Base-by-base conservation (phyloP, 2,888 invertebrate genomes). In the Calameuta filiformis region DNA sequence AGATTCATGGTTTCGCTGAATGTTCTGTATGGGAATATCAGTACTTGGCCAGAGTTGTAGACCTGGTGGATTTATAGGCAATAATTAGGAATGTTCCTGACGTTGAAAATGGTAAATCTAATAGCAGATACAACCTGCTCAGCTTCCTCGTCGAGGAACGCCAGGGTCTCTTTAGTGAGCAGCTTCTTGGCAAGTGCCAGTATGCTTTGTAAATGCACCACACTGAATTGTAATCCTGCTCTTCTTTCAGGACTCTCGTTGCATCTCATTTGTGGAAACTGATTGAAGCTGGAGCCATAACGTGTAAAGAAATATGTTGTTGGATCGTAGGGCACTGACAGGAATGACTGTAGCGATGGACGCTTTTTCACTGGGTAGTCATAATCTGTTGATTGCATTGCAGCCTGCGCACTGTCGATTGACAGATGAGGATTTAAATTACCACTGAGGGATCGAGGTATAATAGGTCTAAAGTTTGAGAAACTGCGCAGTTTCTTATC, bases 1-100 rank as follows among this genome's bases (percentile, higher is more conserved):
- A 99, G 93, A 91, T 97, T 98, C 77, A 99, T 93, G 0, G 98
- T 98, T 92, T 99, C 99, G 80, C 98, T 98, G 90, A 98, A 98
- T 0, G 97, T 97, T 89, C 97, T 96, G 92, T 99, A 99, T 0
- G 98, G 98, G 89, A 98, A 98, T 75, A 96, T 94, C 92, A 95
- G 94, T 74, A 93, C 89, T 79, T 92, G 91, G 1, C 92, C 92
- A 40, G 91, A 91, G 76, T 85, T 85, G 75, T 90, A 91, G 35
- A 91, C 86, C 92, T 97, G 96, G 79, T 94, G 93, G 33, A 34
- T 76, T 30, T 23, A 9, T 23, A 56, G 56, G 23, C 1, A n/a
- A 74, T 35, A 23, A 76, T 73, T 33, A 33, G 35, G 77, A 35
- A 31, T 40, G 9, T 56, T 23, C 2, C 1, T 23, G 56, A 23